Base-by-base conservation (phyloP, 2,797 vertebrate genomes). In the Rhyacichthys aspro region DNA sequence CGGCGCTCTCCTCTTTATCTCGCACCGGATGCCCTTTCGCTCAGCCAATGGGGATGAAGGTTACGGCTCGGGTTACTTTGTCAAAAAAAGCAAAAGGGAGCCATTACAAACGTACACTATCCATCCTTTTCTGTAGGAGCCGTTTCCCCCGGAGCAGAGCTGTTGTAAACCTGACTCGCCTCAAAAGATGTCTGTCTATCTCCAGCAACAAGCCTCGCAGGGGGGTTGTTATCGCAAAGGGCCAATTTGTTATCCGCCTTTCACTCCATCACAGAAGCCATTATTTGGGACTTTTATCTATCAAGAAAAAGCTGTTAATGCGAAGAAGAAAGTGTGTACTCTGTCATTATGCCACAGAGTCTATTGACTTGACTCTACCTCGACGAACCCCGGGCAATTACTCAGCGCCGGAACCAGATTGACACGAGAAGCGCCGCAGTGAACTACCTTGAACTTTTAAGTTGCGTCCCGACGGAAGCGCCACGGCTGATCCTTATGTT, bases 221-320 rank as follows among this genome's bases (percentile, higher is more conserved):
- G 76, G 84, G 82, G 86, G 81, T 73, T 74, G 84, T 85, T 89
- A 88, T 87, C 85, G 76, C 81, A 84, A 78, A 83, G 77, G 81
- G 63, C 70, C 85, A 74, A 84, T 89, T 88, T 88, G 86, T 89
- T 86, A 85, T 84, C 76, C 77, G 17, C 80, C 56, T 81, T 83
- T 76, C 83, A 76, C 86, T 86, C 84, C 78, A 84, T 88, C 86
- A 87, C 87, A 64, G 69, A 57, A 62, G 63, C 80, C 82, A 83
- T 88, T 88, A 86, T 89, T 88, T 82, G 80, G 71, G 76, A 83
- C 79, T 83, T 89, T 87, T 86, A 90, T 87, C 87, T 74, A 84
- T 85, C 82, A 67, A 82, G 82, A 75, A 82, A 82, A 85, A 76
- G 75, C 81, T 64, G 83, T 81, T 88, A 88, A 89, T 78, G 81